These are phyloP conservation scores for Watsonalla binaria DNA, from an alignment of 2,888 invertebrate species.

Conservation along the genomic window DNA sequence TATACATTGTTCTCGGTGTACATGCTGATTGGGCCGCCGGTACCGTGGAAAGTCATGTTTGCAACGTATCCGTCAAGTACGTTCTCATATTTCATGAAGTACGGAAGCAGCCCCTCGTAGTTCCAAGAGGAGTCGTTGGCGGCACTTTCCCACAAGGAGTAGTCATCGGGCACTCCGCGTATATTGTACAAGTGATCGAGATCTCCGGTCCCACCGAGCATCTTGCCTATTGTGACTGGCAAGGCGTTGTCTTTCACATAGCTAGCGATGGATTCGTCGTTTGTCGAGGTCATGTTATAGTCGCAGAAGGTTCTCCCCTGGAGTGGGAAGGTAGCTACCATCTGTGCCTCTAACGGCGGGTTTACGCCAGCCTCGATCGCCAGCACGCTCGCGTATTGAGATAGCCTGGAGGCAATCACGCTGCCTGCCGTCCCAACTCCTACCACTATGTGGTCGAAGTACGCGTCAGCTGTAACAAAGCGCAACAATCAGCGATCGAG, in stretches of 20 bases:
- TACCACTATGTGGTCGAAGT: too few species aligned
- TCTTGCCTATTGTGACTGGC: not conserved
- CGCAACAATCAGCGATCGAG: too few species aligned
- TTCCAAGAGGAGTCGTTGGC: not conserved
- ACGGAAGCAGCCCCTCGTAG: not conserved
- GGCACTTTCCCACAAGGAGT: not conserved
- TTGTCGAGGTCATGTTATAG: not conserved
- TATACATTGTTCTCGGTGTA: too few species aligned
- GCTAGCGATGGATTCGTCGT: not conserved
- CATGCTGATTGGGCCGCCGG: too few species aligned
- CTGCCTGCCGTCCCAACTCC: too few species aligned
- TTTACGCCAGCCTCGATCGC: too few species aligned
- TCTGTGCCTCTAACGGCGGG: too few species aligned
- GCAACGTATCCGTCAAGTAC: too few species aligned
- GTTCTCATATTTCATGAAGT: not conserved
- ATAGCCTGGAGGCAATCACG: too few species aligned
- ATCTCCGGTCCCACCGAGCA: not conserved
- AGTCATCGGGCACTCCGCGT: not conserved
- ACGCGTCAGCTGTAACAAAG: too few species aligned
- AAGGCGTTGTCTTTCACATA: not conserved
- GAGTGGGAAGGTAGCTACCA: not conserved
- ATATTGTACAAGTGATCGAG: not conserved
- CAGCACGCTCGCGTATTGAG: too few species aligned
- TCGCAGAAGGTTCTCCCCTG: not conserved
- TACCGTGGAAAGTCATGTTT: too few species aligned